Conservation (phyloP, 2,113 vertebrate species). For the Megaleporinus macrocephalus region DNA sequence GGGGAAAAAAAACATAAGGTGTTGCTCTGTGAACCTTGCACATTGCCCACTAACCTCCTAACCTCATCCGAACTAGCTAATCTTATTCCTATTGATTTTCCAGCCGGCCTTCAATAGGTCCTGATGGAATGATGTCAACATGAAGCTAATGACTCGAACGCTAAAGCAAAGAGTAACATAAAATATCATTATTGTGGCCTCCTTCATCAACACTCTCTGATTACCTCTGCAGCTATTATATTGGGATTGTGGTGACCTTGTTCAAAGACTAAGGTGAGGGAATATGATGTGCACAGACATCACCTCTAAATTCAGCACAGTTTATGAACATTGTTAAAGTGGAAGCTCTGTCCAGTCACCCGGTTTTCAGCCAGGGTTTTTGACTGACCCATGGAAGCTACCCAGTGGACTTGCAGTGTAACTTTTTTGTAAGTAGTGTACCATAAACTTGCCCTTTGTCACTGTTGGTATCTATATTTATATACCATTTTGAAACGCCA, state of each 20-base stretch:
- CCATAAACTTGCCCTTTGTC: background rate
- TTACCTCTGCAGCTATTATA: constrained; percentile 88
- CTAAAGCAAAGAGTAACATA: constrained; percentile 86
- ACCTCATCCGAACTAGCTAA: constrained; percentile 92
- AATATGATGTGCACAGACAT: constrained; percentile 33
- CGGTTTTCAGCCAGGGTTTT: background rate
- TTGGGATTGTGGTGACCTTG: constrained; percentile 77
- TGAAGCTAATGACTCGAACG: constrained; percentile 89
- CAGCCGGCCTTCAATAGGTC: constrained; percentile 86
- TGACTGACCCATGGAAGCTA: background rate
- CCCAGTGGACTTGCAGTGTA: background rate
- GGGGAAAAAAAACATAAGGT: constrained; percentile 63
- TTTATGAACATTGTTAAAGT: constrained; percentile 45
- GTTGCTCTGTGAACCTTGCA: constrained; percentile 87
- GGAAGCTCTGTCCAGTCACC: background rate
- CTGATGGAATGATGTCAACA: constrained; percentile 88
- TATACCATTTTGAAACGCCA: background rate
- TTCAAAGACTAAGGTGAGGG: constrained; percentile 40
- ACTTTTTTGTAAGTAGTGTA: background rate
- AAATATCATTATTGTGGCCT: constrained; percentile 86
- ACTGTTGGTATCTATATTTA: background rate
- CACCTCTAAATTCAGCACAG: constrained; percentile 18
- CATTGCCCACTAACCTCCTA: constrained; percentile 86
- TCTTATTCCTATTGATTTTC: constrained; percentile 97
- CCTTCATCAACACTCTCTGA: constrained; percentile 82